These are phyloP conservation scores for Myotis pilosus DNA, from an alignment of 2,797 vertebrate species.

Conservation along the genomic window DNA sequence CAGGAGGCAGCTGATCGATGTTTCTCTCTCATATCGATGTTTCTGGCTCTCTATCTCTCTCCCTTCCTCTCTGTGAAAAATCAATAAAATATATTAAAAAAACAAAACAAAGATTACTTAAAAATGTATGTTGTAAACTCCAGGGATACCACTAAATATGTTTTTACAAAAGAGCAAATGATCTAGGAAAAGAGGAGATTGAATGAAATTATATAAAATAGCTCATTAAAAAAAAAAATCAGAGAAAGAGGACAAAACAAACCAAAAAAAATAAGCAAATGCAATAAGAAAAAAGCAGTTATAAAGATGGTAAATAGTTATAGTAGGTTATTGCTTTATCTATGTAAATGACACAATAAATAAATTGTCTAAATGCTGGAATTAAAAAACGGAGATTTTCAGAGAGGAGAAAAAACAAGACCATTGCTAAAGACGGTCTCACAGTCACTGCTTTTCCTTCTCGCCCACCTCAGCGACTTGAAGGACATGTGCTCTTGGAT, in stretches of 20 bases:
- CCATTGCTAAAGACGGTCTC: not conserved
- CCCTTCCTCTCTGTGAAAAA: too few species aligned
- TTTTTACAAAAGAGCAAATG: not conserved
- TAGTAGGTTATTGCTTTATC: not conserved
- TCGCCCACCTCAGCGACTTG: not conserved
- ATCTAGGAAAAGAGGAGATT: not conserved
- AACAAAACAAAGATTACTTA: not conserved
- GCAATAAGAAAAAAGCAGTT: not conserved
- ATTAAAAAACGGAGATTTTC: not conserved
- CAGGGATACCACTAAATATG: not conserved
- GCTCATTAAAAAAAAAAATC: not conserved
- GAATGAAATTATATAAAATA: not conserved
- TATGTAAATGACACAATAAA: not conserved
- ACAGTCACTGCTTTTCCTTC: not conserved
- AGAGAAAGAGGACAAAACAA: not conserved
- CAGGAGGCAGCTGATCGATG: too few species aligned
- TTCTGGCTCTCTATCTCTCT: too few species aligned
- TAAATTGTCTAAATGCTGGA: not conserved
- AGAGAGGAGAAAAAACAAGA: not conserved
- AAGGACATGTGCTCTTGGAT: not conserved
- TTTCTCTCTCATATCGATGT: too few species aligned
- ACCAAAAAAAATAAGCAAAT: not conserved
- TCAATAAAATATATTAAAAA: too few species aligned
- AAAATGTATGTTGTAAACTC: not conserved
- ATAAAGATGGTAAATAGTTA: not conserved